phyloP scores from a whole-genome alignment of 1,140 invertebrate genomes.

The Magallana ariakensis region DNA sequence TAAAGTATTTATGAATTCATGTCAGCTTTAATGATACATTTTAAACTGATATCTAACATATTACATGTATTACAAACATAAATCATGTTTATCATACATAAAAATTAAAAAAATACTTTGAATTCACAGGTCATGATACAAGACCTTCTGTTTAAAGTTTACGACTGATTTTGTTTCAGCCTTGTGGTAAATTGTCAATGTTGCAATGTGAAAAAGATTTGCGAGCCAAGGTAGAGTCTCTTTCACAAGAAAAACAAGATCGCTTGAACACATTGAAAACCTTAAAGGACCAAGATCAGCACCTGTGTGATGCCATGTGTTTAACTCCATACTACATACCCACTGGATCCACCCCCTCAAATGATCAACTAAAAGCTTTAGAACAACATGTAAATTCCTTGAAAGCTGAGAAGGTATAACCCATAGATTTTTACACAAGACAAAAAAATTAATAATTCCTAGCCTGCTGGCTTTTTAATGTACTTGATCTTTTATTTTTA shows the following conservation, averaged over 20 bases:
- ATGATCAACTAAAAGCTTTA: conserved; percentile 71
- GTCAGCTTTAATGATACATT: no score
- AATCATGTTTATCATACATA: no score
- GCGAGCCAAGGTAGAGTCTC: conserved; percentile 62
- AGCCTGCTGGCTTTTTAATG: no score
- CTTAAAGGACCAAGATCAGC: conserved; percentile 69
- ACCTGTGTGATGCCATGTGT: conserved; percentile 71
- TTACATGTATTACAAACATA: no score
- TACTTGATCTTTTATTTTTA: no score
- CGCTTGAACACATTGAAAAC: conserved; percentile 63
- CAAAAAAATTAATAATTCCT: background rate
- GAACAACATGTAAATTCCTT: conserved; percentile 69
- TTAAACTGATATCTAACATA: no score
- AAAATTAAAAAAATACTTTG: no score
- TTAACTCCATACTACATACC: conserved; percentile 75
- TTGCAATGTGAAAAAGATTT: conserved; percentile 73
- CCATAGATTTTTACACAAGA: background rate
- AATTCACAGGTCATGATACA: no score
- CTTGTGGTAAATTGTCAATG: conserved; percentile 62
- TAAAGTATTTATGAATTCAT: no score
- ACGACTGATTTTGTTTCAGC: conserved; percentile 44
- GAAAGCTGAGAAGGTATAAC: conserved; percentile 69
- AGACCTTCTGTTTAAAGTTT: no score
- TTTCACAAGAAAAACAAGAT: conserved; percentile 69
- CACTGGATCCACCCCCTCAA: conserved; percentile 67